Percentiles rank a stretch among this genome's conserved stretches.
Evolutionary conservation across 53 echinoderm and acorn worm species (phyloP).

Genomic region (Apostichopus leukothele): DNA sequence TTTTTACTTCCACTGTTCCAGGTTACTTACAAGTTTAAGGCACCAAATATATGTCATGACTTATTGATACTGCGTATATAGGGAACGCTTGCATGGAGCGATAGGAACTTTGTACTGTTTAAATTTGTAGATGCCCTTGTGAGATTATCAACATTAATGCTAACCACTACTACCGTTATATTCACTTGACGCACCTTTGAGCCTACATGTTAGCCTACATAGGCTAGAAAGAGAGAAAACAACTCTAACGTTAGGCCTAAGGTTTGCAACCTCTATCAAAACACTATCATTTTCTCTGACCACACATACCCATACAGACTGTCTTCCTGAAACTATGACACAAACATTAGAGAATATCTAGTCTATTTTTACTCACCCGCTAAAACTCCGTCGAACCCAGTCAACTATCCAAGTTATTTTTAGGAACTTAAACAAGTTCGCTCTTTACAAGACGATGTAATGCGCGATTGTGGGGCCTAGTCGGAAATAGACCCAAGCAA

Average conservation of each 20-base stretch:
- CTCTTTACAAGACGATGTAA: slow-evolving; percentile 53
- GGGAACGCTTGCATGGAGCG: too few species aligned
- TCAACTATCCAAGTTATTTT: slow-evolving; percentile 56
- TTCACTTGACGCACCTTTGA: not conserved
- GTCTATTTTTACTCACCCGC: slow-evolving; percentile 55
- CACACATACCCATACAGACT: slow-evolving; percentile 33
- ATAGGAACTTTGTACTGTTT: too few species aligned
- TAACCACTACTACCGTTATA: not conserved
- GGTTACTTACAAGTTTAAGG: too few species aligned
- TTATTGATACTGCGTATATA: too few species aligned
- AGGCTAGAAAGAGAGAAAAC: slow-evolving; percentile 36
- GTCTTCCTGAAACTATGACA: slow-evolving; percentile 43
- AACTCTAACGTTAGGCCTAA: slow-evolving; percentile 6
- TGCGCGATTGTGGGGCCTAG: slow-evolving; percentile 55
- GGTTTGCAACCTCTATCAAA: slow-evolving; percentile 21
- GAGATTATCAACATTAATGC: too few species aligned
- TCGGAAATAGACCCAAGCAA: slow-evolving; percentile 52
- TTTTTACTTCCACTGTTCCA: too few species aligned
- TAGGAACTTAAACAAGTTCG: slow-evolving; percentile 54
- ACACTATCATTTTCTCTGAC: slow-evolving; percentile 33
- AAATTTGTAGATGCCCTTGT: too few species aligned
- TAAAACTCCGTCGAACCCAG: slow-evolving; percentile 52
- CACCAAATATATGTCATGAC: too few species aligned
- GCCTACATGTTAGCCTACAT: not conserved
- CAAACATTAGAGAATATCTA: slow-evolving; percentile 48